These are phyloP conservation scores for Spilogale gracilis DNA, from an alignment of 2,113 vertebrate genomes.

Conservation along the genomic window DNA sequence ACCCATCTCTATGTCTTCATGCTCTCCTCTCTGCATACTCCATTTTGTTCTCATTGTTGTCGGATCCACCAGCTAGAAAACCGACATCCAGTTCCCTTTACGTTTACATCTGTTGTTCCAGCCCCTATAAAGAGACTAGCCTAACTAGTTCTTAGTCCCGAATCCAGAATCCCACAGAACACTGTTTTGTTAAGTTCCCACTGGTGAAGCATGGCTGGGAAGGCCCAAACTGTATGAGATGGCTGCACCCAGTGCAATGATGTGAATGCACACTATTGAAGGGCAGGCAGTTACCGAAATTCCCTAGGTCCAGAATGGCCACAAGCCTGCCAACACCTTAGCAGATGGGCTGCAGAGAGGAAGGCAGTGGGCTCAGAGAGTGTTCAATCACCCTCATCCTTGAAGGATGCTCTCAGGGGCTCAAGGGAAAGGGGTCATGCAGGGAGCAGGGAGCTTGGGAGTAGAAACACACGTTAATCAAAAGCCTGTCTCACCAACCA, in stretches of 20 bases:
- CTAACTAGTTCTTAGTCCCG: background rate
- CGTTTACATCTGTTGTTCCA: background rate
- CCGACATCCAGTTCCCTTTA: background rate
- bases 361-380: background rate
- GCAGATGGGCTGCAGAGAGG: background rate
- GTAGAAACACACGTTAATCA: slow-evolving; percentile 29
- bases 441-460: background rate
- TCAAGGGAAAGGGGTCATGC: background rate
- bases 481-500: background rate
- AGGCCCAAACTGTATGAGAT: background rate
- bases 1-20: too few species aligned
- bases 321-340: background rate
- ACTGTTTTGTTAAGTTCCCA: background rate
- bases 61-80: slow-evolving; percentile 14
- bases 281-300: background rate
- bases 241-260: background rate
- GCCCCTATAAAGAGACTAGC: background rate
- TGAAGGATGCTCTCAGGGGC: background rate
- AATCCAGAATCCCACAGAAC: background rate
- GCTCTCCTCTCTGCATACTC: background rate
- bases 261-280: background rate
- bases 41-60: background rate
- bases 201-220: background rate
- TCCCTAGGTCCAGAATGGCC: background rate
- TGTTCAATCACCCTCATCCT: background rate